Evolutionary conservation across 2,113 vertebrate genomes (phyloP), one percentile per base, ranked within the genome.

Genomic region (Pseudorectes ferrugineus): DNA sequence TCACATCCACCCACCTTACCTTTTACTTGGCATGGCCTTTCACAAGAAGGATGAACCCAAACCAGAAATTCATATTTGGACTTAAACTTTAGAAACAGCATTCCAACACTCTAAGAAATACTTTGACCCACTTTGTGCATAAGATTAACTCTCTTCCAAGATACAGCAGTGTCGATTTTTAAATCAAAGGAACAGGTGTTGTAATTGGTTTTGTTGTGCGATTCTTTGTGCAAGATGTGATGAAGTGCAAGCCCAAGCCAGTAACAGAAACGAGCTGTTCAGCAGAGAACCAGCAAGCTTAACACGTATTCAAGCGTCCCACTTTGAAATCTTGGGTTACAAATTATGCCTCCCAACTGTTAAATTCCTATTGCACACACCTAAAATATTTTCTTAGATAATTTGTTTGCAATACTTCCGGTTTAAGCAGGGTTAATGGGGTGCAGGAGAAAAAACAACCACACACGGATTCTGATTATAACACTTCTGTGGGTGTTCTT

Each of bases 311-410:
- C 7, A n/a, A 25, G 28, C 4, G 2, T 3, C 18, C 12, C 18
- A 5, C 36, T 4, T 28, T 6, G 45, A 52, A 71, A 68, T n/a
- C 6, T 12, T 4, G 21, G 8, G 9, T 43, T 51, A 38, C 15
- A 31, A 26, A 42, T 14, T 52, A 33, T 25, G 9, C 2, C 22
- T 82, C 17, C 6, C n/a, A 33, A 19, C 6, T 16, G 31, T 12
- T n/a, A 54, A n/a, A 24, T 71, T 54, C 17, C 10, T 24, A 8
- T 21, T 2, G 2, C 11, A 17, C 51, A 0, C 3, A 1, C 17
- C 33, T 16, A 13, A 67, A 70, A 76, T 14, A 5, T 11, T 48
- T 29, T 12, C 9, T 55, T 35, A 20, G 24, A 4, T 17, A 61
- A 73, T 20, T 25, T 22, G 31, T 2, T 38, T 52, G 14, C 45